phyloP scores from a whole-genome alignment of 2,113 vertebrate genomes.

The Engraulis encrasicolus region DNA sequence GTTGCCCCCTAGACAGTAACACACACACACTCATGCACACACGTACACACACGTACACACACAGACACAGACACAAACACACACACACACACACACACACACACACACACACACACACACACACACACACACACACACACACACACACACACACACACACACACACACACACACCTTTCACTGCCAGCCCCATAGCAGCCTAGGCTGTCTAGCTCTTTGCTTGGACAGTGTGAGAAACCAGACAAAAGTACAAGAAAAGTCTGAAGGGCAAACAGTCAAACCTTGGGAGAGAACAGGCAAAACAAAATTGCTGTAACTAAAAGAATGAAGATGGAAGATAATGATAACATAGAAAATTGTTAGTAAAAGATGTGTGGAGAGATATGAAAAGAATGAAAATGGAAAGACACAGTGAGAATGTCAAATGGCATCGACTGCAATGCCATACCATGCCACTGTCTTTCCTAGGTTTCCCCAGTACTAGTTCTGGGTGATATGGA shows the following conservation, averaged over 20 bases:
- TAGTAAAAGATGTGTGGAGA: neutral
- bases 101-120: neutral
- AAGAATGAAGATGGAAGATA: too few species aligned
- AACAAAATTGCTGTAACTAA: neutral
- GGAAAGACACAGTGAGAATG: neutral
- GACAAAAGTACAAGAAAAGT: neutral
- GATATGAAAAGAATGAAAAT: neutral
- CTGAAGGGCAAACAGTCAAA: neutral
- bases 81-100: neutral
- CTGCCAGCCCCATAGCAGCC: neutral
- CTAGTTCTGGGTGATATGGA: too few species aligned
- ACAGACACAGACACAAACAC: neutral
- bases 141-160: neutral
- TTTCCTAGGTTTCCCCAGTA: too few species aligned
- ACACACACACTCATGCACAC: neutral
- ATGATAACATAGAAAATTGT: too few species aligned
- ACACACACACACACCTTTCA: neutral
- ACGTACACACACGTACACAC: neutral
- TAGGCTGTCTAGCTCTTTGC: neutral
- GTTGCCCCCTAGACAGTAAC: neutral
- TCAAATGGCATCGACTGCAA: neutral
- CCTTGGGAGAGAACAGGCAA: neutral
- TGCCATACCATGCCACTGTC: neutral
- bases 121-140: neutral
- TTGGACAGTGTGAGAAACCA: neutral